Evolutionary conservation across 2,113 vertebrate species (phyloP).

Genomic region (Rhineura floridana): DNA sequence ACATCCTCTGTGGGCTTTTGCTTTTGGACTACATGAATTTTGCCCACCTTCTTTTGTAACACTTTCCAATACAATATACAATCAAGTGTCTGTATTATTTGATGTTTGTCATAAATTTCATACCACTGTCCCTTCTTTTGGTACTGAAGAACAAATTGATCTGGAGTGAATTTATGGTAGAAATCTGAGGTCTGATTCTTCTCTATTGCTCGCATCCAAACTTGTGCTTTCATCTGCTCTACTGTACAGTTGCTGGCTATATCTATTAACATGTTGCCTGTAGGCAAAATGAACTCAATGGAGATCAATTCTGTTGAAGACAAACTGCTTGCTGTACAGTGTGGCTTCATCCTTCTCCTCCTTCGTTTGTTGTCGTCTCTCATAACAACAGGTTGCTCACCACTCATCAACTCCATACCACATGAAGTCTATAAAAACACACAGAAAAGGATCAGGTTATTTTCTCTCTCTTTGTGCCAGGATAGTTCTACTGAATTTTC

Average conservation of each 20-base stretch:
- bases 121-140: conserved; percentile 96
- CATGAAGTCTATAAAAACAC: conserved; percentile 66
- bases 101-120: conserved; percentile 97
- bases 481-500: not conserved
- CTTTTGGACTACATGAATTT: conserved; percentile 87
- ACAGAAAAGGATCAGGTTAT: conserved; percentile 34
- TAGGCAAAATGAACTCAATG: conserved; percentile 92
- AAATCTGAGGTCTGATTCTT: conserved; percentile 85
- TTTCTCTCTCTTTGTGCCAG: not conserved
- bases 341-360: conserved; percentile 90
- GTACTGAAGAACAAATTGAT: conserved; percentile 93
- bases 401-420: conserved; percentile 87
- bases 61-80: conserved; percentile 94
- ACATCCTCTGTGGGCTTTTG: conserved; percentile 81
- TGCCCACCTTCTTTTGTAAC: conserved; percentile 87
- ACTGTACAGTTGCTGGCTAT: conserved; percentile 93
- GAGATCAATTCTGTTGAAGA: conserved; percentile 86
- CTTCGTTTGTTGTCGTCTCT: conserved; percentile 84
- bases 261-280: conserved; percentile 80
- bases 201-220: conserved; percentile 92
- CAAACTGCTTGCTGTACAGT: conserved; percentile 72
- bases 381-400: conserved; percentile 82
- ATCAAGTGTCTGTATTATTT: conserved; percentile 95
- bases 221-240: conserved; percentile 93
- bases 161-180: conserved; percentile 86